These are phyloP conservation scores for Pseudomyrmex concolor DNA, from an alignment of 1,140 invertebrate genomes.

Conservation along the genomic window DNA sequence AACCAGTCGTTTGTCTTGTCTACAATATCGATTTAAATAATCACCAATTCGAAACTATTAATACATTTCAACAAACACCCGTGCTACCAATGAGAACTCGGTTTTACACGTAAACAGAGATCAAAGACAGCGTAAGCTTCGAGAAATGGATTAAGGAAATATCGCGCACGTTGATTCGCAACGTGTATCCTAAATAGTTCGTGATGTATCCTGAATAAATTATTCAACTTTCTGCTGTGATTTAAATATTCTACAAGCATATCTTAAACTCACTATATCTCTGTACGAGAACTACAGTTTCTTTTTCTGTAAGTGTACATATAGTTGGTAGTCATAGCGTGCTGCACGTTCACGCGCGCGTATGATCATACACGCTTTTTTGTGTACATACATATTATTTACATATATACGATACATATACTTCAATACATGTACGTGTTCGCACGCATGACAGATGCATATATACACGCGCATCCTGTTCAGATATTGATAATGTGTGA, in stretches of 20 bases:
- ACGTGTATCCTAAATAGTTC: slow-evolving; percentile 58
- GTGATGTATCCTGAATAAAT: slow-evolving; percentile 16
- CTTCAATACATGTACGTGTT: slow-evolving; percentile 20
- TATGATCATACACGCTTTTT: slow-evolving; percentile 19
- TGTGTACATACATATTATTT: slow-evolving; percentile 32
- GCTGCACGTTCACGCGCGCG: slow-evolving; percentile 29
- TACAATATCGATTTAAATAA: slow-evolving; percentile 78
- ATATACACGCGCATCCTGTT: slow-evolving; percentile 42
- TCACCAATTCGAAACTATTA: slow-evolving; percentile 59
- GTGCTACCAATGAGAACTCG: slow-evolving; percentile 21
- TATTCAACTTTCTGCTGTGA: slow-evolving; percentile 16
- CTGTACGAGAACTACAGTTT: slow-evolving; percentile 60
- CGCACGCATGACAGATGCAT: no score
- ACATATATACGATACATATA: slow-evolving; percentile 44
- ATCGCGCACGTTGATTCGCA: slow-evolving; percentile 34
- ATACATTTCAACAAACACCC: slow-evolving; percentile 46
- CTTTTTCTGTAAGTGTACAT: slow-evolving; percentile 47
- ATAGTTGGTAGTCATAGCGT: slow-evolving; percentile 14
- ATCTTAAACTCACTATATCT: slow-evolving; percentile 67
- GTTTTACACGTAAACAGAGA: slow-evolving; percentile 45
- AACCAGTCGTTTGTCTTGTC: slow-evolving; percentile 77
- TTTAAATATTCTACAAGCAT: slow-evolving; percentile 74
- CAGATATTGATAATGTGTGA: slow-evolving; percentile 53
- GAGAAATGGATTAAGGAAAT: slow-evolving; percentile 28
- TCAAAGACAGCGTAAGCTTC: slow-evolving; percentile 39